Percentiles rank a stretch among this genome's conserved stretches.
phyloP scores from a whole-genome alignment of 1,140 invertebrate genomes.

The Calycopis cecrops region DNA sequence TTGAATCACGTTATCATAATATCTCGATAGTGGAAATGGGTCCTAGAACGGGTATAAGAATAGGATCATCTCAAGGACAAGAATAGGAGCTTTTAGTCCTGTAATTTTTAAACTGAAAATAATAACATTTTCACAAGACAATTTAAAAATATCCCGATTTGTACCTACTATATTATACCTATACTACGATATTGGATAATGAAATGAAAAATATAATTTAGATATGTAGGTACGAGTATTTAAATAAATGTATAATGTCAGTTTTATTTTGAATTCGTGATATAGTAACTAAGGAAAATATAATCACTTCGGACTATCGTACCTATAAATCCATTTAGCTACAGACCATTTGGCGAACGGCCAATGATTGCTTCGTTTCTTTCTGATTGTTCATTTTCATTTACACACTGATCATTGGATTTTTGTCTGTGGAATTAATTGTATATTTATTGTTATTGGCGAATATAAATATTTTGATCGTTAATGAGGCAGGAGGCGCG shows the following conservation, averaged over 20 bases:
- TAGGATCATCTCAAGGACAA: too few species aligned
- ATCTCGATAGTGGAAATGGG: too few species aligned
- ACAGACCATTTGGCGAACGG: not conserved
- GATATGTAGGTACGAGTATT: too few species aligned
- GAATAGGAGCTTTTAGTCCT: too few species aligned
- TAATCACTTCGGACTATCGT: not conserved
- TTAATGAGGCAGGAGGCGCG: conserved; percentile 3
- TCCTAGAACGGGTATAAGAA: too few species aligned
- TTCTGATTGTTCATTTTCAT: conserved; percentile 7
- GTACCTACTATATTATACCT: too few species aligned
- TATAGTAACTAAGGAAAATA: conserved; percentile 3
- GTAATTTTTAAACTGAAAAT: too few species aligned
- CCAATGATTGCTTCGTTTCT: not conserved
- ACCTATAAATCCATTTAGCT: conserved; percentile 4
- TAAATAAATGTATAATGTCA: not conserved
- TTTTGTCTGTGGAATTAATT: conserved; percentile 3
- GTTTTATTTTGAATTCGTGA: conserved; percentile 1
- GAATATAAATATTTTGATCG: conserved; percentile 1
- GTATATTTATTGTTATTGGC: not conserved
- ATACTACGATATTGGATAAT: too few species aligned
- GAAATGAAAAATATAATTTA: too few species aligned
- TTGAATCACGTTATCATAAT: too few species aligned
- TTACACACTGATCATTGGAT: not conserved
- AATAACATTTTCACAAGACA: too few species aligned
- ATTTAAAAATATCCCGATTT: too few species aligned